Evolutionary conservation across 2,888 invertebrate genomes (phyloP), one percentile per base, ranked within the genome.

Genomic region (Macroteleia sp.): DNA sequence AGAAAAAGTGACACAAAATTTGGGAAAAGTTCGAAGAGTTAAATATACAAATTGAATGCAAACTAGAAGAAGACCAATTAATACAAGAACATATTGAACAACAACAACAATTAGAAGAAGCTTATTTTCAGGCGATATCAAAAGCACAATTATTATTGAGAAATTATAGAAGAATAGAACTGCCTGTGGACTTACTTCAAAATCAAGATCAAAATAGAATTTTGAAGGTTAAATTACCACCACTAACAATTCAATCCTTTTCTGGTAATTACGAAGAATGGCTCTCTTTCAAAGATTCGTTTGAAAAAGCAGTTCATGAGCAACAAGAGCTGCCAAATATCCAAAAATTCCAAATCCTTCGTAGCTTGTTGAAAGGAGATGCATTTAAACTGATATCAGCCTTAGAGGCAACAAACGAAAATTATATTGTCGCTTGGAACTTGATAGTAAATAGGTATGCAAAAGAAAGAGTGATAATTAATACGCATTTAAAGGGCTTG

Each of bases 221-320:
- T 6, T 5, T 25, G 6, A 25, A 25, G 3, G 3, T 25, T 5
- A 25, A 25, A 6, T 25, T 25, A 25, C 25, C 25, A 25, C 25
- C 25, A 5, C 6, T 25, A 6, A 6, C 6, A 25, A 25, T 25
- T 4, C 19, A 3, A 6, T 19, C 41, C 1, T 41, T 41, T n/a
- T 9, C 19, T 4, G 36, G 36, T 3, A n/a, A 17, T 5, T 41
- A 41, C n/a, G 20, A 42, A 6, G 20, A 42, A 10, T 42, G 42
- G 42, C 12, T 42, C n/a, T 20, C 42, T 20, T 42, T 42, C 20
- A 42, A n/a, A n/a, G 42, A 42, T n/a, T 20, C 42, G 1, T 42
- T 22, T 19, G 8, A 4, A 14, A 42, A 42, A 1, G 41, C 22
- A 3, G 42, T 42, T 3, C 42, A 42, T 22, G 22, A 22, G 1